Percentiles rank a stretch among this genome's conserved stretches.
Conservation (phyloP, 2,113 vertebrate genomes). For the Lontra canadensis region DNA sequence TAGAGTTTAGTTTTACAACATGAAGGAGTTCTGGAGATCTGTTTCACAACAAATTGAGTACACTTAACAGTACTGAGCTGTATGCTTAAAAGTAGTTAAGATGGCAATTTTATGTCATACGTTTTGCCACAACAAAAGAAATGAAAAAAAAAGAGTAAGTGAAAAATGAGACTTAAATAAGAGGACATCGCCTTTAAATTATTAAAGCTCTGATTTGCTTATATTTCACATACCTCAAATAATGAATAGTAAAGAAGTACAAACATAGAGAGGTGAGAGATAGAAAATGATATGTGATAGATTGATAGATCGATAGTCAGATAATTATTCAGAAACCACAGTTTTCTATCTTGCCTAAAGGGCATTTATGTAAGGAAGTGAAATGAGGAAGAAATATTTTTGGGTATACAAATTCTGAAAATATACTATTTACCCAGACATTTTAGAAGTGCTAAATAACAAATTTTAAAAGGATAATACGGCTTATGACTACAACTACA, state of each 20-base stretch:
- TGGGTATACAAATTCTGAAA: neutral
- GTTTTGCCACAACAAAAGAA: neutral
- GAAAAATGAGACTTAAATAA: neutral
- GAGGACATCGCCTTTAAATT: neutral
- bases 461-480: neutral
- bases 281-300: neutral
- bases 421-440: neutral
- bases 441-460: neutral
- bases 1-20: neutral
- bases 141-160: neutral
- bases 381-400: neutral
- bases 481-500: neutral
- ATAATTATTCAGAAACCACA: neutral
- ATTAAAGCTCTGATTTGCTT: neutral
- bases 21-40: neutral
- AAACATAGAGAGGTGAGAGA: neutral
- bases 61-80: neutral
- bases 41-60: neutral
- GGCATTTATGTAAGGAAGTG: neutral
- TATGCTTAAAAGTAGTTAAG: neutral
- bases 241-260: neutral
- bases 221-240: neutral
- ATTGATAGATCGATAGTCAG: neutral
- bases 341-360: neutral
- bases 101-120: neutral